Evolutionary conservation across 92 coral and sea anemone genomes (phyloP).

Genomic region (Paragorgia papillata): DNA sequence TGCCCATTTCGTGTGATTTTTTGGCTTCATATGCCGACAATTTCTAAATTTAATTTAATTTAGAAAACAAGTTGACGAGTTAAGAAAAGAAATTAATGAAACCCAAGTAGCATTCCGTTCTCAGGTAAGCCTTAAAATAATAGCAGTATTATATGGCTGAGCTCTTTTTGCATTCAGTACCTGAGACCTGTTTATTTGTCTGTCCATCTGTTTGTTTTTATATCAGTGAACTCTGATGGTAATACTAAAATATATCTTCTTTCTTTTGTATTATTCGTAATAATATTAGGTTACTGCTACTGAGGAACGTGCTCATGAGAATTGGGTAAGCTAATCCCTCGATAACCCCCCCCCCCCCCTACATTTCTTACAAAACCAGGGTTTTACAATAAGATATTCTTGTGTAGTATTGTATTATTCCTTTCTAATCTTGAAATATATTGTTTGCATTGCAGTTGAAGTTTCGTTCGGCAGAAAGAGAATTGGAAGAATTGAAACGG

Average conservation of each 20-base stretch:
- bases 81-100: constrained; percentile 74
- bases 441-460: constrained; percentile 60
- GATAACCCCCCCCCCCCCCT: too few relatives aligned
- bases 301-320: constrained; percentile 77
- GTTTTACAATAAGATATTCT: too few relatives aligned
- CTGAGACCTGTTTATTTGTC: too few relatives aligned
- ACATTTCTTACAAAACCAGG: too few relatives aligned
- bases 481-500: constrained; percentile 75
- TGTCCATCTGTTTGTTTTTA: neutral
- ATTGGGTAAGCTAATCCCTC: constrained; percentile 96
- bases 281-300: constrained; percentile 63
- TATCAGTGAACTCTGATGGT: neutral
- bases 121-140: constrained; percentile 57
- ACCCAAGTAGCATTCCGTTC: constrained; percentile 68
- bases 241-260: too few relatives aligned
- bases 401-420: neutral
- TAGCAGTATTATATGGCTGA: neutral
- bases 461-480: constrained; percentile 75
- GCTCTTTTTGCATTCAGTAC: too few relatives aligned
- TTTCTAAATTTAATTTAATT: neutral
- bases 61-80: constrained; percentile 79
- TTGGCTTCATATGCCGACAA: too few relatives aligned
- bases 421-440: neutral
- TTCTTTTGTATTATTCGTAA: neutral
- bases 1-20: neutral